Percentiles rank a stretch among this genome's conserved stretches.
phyloP scores from a whole-genome alignment of 2,888 invertebrate genomes.

The Hypolimnas misippus region DNA sequence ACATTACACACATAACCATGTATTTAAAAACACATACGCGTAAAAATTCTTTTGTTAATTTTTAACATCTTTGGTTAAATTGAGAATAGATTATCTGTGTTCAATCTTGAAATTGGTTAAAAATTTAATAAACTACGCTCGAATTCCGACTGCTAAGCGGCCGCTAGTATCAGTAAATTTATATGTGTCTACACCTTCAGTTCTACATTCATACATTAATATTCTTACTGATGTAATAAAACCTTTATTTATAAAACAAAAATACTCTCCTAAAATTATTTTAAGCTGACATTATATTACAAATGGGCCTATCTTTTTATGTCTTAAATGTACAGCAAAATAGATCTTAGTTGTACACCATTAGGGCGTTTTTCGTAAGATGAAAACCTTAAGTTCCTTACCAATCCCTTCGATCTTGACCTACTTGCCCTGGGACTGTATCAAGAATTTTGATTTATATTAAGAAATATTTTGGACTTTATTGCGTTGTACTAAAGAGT shows the following conservation, averaged over 20 bases:
- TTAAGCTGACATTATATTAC: constrained; percentile 20
- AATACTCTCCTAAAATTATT: constrained; percentile 19
- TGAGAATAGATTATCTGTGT: no score
- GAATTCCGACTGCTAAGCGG: no score
- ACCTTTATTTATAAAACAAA: constrained; percentile 8
- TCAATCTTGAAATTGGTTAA: no score
- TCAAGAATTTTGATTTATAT: constrained; percentile 22
- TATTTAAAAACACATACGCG: no score
- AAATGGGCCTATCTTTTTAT: constrained; percentile 6
- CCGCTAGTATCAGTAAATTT: no score
- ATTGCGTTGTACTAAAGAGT: neutral
- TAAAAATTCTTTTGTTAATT: no score
- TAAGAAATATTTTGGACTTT: neutral
- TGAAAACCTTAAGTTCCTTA: neutral
- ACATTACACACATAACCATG: no score
- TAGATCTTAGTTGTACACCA: neutral
- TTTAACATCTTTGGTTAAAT: no score
- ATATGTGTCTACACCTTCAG: no score
- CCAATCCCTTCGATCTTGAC: constrained; percentile 34
- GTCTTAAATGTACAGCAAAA: neutral
- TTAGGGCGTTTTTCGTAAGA: neutral
- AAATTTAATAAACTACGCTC: no score
- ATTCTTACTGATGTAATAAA: neutral
- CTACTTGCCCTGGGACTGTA: constrained; percentile 27
- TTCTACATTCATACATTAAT: no score